These are phyloP conservation scores for Anguilla obscura DNA, from an alignment of 2,797 vertebrate species.

Conservation along the genomic window DNA sequence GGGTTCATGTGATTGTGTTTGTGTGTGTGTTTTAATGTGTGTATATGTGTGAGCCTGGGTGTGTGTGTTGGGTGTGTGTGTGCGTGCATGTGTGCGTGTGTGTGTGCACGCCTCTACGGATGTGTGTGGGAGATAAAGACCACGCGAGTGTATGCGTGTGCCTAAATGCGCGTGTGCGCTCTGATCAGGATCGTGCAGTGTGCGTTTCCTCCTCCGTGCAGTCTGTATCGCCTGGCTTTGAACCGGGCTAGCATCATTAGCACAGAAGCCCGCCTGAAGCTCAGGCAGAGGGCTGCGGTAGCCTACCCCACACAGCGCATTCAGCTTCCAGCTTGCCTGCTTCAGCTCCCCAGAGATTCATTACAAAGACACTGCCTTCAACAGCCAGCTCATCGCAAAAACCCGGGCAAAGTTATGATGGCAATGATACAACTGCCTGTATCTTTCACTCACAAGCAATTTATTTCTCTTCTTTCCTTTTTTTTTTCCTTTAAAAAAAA, in stretches of 20 bases:
- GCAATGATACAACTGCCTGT: slow-evolving; percentile 68
- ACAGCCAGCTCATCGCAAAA: slow-evolving; percentile 66
- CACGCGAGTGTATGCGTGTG: not conserved
- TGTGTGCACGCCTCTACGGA: not conserved
- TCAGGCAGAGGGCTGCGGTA: slow-evolving; percentile 64
- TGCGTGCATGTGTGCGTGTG: not conserved
- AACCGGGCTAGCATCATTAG: slow-evolving; percentile 70
- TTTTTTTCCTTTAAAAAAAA: slow-evolving; percentile 43
- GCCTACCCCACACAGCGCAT: slow-evolving; percentile 61
- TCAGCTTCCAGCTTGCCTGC: slow-evolving; percentile 56
- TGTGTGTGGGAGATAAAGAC: not conserved
- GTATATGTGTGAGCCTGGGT: not conserved
- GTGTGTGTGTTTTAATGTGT: not conserved
- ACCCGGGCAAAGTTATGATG: slow-evolving; percentile 67
- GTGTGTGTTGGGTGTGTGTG: not conserved
- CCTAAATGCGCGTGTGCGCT: not conserved
- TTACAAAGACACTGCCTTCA: slow-evolving; percentile 68
- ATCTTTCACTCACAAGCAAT: slow-evolving; percentile 68
- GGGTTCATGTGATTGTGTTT: not conserved
- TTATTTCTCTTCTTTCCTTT: slow-evolving; percentile 55
- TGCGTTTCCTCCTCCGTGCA: slow-evolving; percentile 26
- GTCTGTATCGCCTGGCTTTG: slow-evolving; percentile 64
- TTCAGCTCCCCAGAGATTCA: slow-evolving; percentile 71
- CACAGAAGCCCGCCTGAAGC: slow-evolving; percentile 64
- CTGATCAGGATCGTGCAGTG: not conserved